Evolutionary conservation across 2,888 invertebrate genomes (phyloP).

Genomic region (Dorcus hopei): DNA sequence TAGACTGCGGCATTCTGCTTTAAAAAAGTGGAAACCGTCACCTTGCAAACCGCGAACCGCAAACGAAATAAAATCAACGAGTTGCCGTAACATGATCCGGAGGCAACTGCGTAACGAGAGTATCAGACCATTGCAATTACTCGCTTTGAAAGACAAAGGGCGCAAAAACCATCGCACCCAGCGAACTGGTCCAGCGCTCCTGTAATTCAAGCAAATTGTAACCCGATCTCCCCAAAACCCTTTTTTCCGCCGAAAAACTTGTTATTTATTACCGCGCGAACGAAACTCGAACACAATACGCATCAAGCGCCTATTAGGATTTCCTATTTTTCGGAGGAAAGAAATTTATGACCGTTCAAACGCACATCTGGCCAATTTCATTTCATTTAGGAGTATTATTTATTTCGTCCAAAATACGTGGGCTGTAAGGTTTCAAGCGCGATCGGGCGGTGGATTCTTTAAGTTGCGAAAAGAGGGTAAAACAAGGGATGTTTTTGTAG

Average conservation of each 20-base stretch:
- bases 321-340: too few relatives aligned
- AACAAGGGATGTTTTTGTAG: conserved; percentile 28
- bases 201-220: conserved; percentile 25
- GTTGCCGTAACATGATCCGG: conserved; percentile 31
- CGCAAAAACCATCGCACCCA: conserved; percentile 27
- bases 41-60: conserved; percentile 39
- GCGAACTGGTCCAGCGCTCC: conserved; percentile 30
- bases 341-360: too few relatives aligned
- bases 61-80: conserved; percentile 38
- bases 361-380: too few relatives aligned
- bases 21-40: conserved; percentile 31
- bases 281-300: too few relatives aligned
- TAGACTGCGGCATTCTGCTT: conserved; percentile 18
- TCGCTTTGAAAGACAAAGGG: conserved; percentile 25
- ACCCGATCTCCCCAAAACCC: conserved; percentile 16
- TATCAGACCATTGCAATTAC: conserved; percentile 33
- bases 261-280: conserved; percentile 8
- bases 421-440: background rate
- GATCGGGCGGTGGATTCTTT: background rate
- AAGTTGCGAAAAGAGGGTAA: conserved; percentile 24
- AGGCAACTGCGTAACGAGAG: conserved; percentile 35
- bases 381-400: too few relatives aligned
- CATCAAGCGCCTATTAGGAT: too few relatives aligned
- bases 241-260: conserved; percentile 14
- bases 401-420: too few relatives aligned